phyloP scores from a whole-genome alignment of 2,888 invertebrate species.

The Stegophylla sp. region DNA sequence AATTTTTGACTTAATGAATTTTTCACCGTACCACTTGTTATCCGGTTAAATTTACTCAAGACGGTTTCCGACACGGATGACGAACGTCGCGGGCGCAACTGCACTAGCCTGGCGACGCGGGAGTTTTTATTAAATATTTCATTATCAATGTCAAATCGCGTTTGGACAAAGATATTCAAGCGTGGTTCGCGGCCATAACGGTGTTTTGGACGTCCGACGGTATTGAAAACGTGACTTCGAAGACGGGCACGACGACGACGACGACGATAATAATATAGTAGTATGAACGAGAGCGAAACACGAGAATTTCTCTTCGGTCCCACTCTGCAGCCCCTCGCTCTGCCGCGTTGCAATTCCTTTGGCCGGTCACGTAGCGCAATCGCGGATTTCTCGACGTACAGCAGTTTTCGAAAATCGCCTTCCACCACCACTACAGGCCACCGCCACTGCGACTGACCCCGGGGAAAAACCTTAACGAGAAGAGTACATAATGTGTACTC shows the following conservation, averaged over 20 bases:
- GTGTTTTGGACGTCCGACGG: not conserved
- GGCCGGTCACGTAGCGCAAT: constrained; percentile 8
- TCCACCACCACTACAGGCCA: too few species aligned
- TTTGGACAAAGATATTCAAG: not conserved
- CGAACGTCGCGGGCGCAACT: not conserved
- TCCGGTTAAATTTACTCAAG: too few species aligned
- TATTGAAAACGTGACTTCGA: constrained; percentile 22
- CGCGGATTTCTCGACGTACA: not conserved
- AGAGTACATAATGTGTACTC: too few species aligned
- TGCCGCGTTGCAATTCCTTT: not conserved
- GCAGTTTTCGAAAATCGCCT: not conserved
- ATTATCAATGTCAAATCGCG: not conserved
- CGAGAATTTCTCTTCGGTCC: not conserved
- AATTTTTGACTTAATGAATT: too few species aligned
- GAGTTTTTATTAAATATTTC: constrained; percentile 6
- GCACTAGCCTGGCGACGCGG: not conserved
- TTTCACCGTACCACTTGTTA: too few species aligned
- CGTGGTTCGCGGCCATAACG: not conserved
- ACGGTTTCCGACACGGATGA: too few species aligned
- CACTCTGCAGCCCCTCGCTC: not conserved
- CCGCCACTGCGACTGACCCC: not conserved
- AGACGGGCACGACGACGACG: too few species aligned
- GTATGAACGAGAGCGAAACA: too few species aligned
- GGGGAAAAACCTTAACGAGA: too few species aligned
- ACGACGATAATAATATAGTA: too few species aligned